Conservation (phyloP, 2,113 vertebrate species). For the Tretioscincus oriximinensis region DNA sequence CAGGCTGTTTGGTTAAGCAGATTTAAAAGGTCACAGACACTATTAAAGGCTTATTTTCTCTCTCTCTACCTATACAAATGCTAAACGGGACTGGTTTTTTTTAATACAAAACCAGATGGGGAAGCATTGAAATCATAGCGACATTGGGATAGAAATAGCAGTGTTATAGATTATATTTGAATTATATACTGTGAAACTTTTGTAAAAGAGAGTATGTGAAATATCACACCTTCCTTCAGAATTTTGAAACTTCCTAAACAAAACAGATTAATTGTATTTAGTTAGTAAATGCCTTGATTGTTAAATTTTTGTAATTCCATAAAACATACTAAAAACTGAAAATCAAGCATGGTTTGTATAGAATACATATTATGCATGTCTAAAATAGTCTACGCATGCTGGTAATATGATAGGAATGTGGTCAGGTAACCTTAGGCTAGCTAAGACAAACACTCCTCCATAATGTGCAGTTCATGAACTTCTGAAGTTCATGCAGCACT, state of each 20-base stretch:
- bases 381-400: not conserved
- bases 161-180: not conserved
- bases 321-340: not conserved
- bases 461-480: too few relatives aligned
- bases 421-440: not conserved
- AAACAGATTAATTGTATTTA: not conserved
- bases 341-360: not conserved
- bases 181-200: not conserved
- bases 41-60: not conserved
- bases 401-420: not conserved
- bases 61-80: not conserved
- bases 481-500: too few relatives aligned
- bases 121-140: not conserved
- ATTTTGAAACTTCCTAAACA: not conserved
- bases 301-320: not conserved
- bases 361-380: not conserved
- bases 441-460: too few relatives aligned
- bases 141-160: not conserved
- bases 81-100: not conserved
- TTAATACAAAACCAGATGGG: not conserved
- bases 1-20: constrained; percentile 12
- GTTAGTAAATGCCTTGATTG: not conserved
- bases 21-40: constrained; percentile 1
- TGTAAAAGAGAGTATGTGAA: not conserved
- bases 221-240: not conserved